Evolutionary conservation across 92 coral and sea anemone genomes (phyloP), one percentile per base, ranked within the genome.

Genomic region (Hydrozoanthus gracilis): DNA sequence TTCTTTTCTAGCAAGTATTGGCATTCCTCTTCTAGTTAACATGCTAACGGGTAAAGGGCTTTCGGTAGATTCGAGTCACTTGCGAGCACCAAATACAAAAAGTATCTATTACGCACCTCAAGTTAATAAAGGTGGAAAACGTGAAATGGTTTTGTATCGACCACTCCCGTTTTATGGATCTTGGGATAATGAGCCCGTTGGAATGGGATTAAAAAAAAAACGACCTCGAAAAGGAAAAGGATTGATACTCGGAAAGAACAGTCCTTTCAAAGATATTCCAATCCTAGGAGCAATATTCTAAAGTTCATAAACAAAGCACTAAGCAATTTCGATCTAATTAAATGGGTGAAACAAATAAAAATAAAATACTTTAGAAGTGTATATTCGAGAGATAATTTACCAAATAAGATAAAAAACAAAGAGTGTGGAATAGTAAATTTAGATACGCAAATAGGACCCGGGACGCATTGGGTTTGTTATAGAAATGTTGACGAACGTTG

Each of bases 371-470:
- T 51, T 9, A 5, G 56, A 51, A 9, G 56, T 51, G 56, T 51
- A 5, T 51, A 51, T 9, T 51, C 56, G 0, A 4, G 86, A 12
- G 79, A 87, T 52, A 35, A 52, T 69, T 20, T 70, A 15, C 87
- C 87, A 0, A 55, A 17, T 13, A 12, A 39, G 20, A 64, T 79
- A 27, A 62, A 82, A 3, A 87, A 18, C 12, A 18, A 66, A 39
- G 87, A 82, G 71, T 51, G 61, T 39, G 87, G 87, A 0, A 87
- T 80, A 6, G 39, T 87, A 0, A 87, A 87, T 55, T 46, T 87
- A 0, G 61, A 82, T 7, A 62, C 44, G 3, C 56, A 51, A 9
- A 4, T 51, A 51, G 56, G 56, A 9, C 20, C 68, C 0, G 82
- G 87, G 0, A 51, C 79, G 0, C 80, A 87, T 55, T 67, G 90